A percentile compares a stretch with the other conserved stretches of the same genome.
phyloP scores from a whole-genome alignment of 2,797 vertebrate genomes.

The Loriculus beryllinus region DNA sequence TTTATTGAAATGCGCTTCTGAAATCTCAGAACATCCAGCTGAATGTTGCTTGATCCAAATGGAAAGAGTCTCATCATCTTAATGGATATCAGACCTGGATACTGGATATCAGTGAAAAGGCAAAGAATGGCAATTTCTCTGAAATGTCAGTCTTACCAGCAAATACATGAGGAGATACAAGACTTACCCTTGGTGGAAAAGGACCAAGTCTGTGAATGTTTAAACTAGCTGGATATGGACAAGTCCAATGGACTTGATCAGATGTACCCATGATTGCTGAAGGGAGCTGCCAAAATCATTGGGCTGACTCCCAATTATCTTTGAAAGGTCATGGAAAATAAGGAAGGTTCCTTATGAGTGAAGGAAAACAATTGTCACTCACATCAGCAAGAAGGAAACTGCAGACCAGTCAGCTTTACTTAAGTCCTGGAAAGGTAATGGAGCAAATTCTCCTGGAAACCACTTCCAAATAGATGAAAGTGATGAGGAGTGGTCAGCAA shows the following conservation, averaged over 20 bases:
- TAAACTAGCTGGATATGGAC: background rate
- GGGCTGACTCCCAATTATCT: background rate
- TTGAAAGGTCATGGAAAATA: background rate
- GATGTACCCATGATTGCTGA: background rate
- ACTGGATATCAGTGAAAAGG: background rate
- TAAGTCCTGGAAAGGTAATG: background rate
- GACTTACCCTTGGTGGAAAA: background rate
- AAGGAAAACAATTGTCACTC: background rate
- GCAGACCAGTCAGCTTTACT: background rate
- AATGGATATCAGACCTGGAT: background rate
- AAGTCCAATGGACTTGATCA: background rate
- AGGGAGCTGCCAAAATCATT: background rate
- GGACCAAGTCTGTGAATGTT: background rate
- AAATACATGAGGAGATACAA: background rate
- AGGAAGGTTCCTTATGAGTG: background rate
- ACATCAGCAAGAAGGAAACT: background rate
- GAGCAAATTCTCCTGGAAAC: background rate
- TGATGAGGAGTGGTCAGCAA: background rate
- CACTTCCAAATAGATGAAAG: background rate
- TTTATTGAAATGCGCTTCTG: background rate
- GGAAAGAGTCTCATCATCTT: background rate
- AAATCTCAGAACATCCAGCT: background rate
- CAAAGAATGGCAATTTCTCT: background rate
- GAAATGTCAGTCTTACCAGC: background rate
- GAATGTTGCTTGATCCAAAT: background rate